Base-by-base conservation (phyloP, 2,888 invertebrate species). In the Coelinius sp. region DNA sequence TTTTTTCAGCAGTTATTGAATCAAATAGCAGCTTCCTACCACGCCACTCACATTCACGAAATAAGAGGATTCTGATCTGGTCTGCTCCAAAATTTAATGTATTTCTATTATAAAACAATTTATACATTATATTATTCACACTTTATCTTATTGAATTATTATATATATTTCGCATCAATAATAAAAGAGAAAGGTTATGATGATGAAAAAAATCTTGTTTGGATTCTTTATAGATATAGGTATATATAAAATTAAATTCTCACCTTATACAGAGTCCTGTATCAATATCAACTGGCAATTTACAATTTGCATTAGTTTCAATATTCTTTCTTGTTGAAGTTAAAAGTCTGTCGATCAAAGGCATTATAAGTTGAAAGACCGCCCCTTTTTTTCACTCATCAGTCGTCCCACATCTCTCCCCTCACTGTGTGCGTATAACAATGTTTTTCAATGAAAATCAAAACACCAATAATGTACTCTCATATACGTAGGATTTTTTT, bases 11-110 rank as follows among this genome's bases (percentile, higher is more conserved):
- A 14, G 93, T 91, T 77, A 92, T 90, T 0, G 96, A 96, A 88
- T 97, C 97, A 86, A 95, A 97, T 68, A 97, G 89, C 41, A 97
- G 89, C 80, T 93, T 93, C 74, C 95, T 90, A 25, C 95, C 95
- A 74, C 93, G 90, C 88, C 93, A 92, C 85, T 96, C 96, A 87
- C 95, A 95, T 89, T 97, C 97, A 84, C 93, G 92, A 88, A 94
- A 96, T 77, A 97, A 90, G 83, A 97, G 90, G 81, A 97, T 90
- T 79, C 96, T 91, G 74, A 97, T 92, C 90, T 94, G 93, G 85
- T 93, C 91, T 78, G 90, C 90, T 82, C 91, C 91, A 89, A 94
- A 93, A 80, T 92, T 91, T 87, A 91, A 90, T 78, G 90, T 88
- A 83, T 90, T 90, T 82, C 89, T 90, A 82, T 84, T 71, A n/a